Evolutionary conservation across 2,113 vertebrate genomes (phyloP).

Genomic region (Odocoileus virginianus): DNA sequence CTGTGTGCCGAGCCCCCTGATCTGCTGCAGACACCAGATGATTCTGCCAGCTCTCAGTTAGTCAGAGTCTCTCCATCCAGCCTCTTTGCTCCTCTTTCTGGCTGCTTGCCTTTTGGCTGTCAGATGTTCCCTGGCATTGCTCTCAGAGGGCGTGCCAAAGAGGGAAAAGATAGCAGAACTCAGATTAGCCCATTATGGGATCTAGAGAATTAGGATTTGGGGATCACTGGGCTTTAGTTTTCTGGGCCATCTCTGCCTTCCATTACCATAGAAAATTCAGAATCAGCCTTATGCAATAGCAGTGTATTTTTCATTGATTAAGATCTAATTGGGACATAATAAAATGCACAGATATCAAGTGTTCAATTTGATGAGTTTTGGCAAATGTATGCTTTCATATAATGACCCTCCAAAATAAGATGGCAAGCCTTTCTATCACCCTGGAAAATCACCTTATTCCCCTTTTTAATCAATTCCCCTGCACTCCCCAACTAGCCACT

Average conservation of each 20-base stretch:
- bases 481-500: neutral
- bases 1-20: neutral
- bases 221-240: neutral
- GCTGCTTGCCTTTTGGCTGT: slow-evolving; percentile 44
- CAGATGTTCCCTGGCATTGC: neutral
- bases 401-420: neutral
- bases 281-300: neutral
- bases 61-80: slow-evolving; percentile 45
- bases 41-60: slow-evolving; percentile 21
- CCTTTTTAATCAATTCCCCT: neutral
- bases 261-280: neutral
- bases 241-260: neutral
- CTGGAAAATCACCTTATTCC: neutral
- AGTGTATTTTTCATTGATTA: slow-evolving; percentile 5
- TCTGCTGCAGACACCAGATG: slow-evolving; percentile 1
- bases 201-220: slow-evolving; percentile 19
- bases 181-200: slow-evolving; percentile 11
- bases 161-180: slow-evolving; percentile 10
- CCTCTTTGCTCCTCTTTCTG: slow-evolving; percentile 46
- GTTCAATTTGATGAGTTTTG: neutral
- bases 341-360: neutral
- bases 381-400: neutral
- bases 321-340: neutral
- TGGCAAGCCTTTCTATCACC: neutral
- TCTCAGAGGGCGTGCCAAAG: slow-evolving; percentile 14